These are phyloP conservation scores for Otolemur crassicaudatus DNA, from an alignment of 2,797 vertebrate genomes.

Conservation along the genomic window DNA sequence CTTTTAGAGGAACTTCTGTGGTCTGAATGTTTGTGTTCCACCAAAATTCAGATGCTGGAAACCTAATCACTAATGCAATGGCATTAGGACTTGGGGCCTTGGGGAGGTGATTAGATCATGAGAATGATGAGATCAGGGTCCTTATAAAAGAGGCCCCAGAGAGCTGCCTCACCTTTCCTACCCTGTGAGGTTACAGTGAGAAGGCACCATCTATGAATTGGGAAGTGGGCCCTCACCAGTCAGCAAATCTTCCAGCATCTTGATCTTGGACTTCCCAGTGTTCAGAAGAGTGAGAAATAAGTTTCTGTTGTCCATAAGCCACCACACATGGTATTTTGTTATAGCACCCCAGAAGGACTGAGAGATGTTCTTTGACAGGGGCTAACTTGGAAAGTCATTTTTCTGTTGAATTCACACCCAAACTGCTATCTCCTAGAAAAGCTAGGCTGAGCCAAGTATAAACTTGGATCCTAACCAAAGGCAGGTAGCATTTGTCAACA, in stretches of 20 bases:
- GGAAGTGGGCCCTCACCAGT: neutral
- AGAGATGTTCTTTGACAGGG: neutral
- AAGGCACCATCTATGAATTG: neutral
- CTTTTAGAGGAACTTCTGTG: neutral
- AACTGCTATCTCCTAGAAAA: neutral
- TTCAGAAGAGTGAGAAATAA: neutral
- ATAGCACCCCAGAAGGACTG: neutral
- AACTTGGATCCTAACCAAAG: neutral
- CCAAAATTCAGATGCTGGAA: neutral
- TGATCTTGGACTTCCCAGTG: neutral
- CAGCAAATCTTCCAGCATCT: neutral
- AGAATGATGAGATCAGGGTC: no score
- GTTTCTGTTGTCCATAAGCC: neutral
- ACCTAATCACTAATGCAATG: neutral
- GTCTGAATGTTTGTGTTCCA: neutral
- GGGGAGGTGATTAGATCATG: neutral
- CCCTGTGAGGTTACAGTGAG: no score
- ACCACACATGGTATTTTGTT: neutral
- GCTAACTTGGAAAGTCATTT: neutral
- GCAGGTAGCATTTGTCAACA: neutral
- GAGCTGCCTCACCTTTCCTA: neutral
- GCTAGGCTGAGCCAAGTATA: neutral
- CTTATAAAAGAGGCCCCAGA: neutral
- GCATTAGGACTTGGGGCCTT: neutral
- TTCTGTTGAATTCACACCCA: neutral